These are phyloP conservation scores for Indri indri DNA, from an alignment of 2,113 vertebrate species.

Conservation along the genomic window DNA sequence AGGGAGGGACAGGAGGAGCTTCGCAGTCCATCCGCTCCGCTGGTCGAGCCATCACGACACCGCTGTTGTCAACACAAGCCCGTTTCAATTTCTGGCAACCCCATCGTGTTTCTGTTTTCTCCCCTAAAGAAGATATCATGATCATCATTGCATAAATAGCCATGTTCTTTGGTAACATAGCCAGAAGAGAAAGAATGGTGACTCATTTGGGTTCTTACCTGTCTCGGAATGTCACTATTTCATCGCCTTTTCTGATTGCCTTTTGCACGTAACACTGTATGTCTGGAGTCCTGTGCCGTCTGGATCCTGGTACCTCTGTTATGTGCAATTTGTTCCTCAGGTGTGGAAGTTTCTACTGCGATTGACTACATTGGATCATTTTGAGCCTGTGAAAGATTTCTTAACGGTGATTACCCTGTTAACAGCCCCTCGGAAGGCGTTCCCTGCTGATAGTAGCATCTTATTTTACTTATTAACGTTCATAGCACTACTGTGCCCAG, in stretches of 20 bases:
- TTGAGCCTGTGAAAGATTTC: constrained; percentile 48
- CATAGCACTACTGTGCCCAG: constrained; percentile 11
- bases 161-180: background rate
- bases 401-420: background rate
- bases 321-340: constrained; percentile 78
- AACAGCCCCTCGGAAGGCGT: background rate
- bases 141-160: constrained; percentile 37
- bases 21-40: background rate
- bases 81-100: background rate
- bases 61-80: background rate
- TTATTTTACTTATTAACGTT: background rate
- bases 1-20: background rate
- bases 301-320: constrained; percentile 61
- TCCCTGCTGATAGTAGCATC: background rate
- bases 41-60: background rate
- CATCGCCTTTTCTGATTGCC: constrained; percentile 26
- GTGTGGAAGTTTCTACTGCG: constrained; percentile 65
- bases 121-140: constrained; percentile 46
- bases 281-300: constrained; percentile 49
- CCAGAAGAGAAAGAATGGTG: constrained; percentile 21
- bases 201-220: background rate
- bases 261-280: constrained; percentile 36
- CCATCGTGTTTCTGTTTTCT: background rate
- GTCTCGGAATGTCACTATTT: background rate
- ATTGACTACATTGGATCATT: constrained; percentile 2